Evolutionary conservation across 2,113 vertebrate species (phyloP), one percentile per base, ranked within the genome.

Genomic region (Callospermophilus lateralis): DNA sequence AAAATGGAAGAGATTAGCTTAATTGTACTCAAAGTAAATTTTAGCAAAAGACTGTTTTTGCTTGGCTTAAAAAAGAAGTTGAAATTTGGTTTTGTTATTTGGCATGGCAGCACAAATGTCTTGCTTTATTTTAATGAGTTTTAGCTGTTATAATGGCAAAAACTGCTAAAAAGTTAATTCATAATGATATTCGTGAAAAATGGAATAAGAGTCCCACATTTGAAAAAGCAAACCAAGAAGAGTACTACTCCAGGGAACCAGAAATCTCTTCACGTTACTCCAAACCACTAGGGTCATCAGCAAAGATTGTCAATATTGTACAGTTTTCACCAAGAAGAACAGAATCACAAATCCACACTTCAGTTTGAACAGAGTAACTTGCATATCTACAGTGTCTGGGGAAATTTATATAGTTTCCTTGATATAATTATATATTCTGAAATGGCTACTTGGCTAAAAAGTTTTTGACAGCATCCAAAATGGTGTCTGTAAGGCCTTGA

Each of bases 1-100:
- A 84, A 90, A 92, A 34, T 58, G 28, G 61, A 63, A 92, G 79
- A 79, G 17, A 65, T 93, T 20, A 58, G 15, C 53, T 91, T 90
- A 72, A 70, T 88, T 89, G 19, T 67, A 42, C 8, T 84, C 55
- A 55, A 85, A 81, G n/a, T 78, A 83, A 78, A 78, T 63, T 78
- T 80, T 37, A 89, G 32, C 3, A 39, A 83, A 92, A 74, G 22
- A 8, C n/a, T n/a, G n/a, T 45, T 84, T 92, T 94, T 72, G 45
- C 73, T 77, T 67, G 53, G 34, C 87, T 77, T 92, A 39, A 63
- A 88, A 79, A 72, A 48, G 53, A 53, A 55, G n/a, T 55, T 94
- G 79, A 48, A 70, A 70, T 65, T 84, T n/a, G 63, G 5, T 12
- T 5, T 17, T 39, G 20, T 28, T 30, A 85, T 95, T 67, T 28